Conservation (phyloP, 2,113 vertebrate species). For the Nothoprocta pentlandii region DNA sequence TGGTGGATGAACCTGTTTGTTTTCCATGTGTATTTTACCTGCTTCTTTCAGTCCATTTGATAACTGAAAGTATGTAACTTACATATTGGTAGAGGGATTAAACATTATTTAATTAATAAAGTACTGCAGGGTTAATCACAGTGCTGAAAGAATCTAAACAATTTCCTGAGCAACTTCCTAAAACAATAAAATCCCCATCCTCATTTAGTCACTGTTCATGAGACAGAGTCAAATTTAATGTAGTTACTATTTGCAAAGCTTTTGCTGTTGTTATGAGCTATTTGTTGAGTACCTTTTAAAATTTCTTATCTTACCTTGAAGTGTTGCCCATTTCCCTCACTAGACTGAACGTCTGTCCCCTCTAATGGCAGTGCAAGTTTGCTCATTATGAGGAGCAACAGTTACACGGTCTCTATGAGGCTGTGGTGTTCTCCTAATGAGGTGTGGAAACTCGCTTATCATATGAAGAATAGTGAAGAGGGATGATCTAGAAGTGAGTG, state of each 20-base stretch:
- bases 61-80: not conserved
- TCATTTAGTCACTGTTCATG: fast-evolving
- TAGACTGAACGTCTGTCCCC: not conserved
- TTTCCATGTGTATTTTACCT: not conserved
- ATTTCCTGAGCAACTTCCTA: not conserved
- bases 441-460: not conserved
- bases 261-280: not conserved
- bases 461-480: not conserved
- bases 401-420: not conserved
- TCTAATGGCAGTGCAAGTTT: not conserved
- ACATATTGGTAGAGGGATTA: not conserved
- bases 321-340: not conserved
- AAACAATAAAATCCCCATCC: not conserved
- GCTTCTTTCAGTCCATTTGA: not conserved
- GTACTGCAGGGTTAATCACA: not conserved
- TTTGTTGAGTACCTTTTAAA: not conserved
- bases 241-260: not conserved
- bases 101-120: not conserved
- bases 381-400: not conserved
- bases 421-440: not conserved
- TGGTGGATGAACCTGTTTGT: not conserved
- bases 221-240: not conserved
- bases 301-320: not conserved
- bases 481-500: not conserved
- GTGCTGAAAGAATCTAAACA: not conserved